These are phyloP conservation scores for Psittacula derbiana DNA, from an alignment of 2,797 vertebrate genomes.

Conservation along the genomic window DNA sequence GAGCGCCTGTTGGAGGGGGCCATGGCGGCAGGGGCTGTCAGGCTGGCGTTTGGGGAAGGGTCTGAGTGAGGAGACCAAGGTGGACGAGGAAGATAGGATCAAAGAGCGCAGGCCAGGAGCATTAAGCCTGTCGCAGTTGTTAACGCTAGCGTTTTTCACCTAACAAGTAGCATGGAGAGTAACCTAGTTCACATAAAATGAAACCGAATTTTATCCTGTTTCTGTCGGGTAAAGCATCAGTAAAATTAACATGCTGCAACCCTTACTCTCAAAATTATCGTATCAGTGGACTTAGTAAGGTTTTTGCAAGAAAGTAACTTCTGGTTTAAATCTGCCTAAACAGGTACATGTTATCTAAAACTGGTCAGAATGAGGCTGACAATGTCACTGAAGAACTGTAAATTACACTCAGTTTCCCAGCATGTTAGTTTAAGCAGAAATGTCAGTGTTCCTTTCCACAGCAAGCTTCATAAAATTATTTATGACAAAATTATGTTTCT, in stretches of 20 bases:
- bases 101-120: too few relatives aligned
- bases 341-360: not conserved
- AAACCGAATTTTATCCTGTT: not conserved
- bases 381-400: not conserved
- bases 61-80: rapidly evolving
- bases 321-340: rapidly evolving
- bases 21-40: not conserved
- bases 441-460: not conserved
- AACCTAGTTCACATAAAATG: not conserved
- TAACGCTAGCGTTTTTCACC: rapidly evolving
- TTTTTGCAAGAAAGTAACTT: not conserved
- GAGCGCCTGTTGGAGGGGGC: too few relatives aligned
- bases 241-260: not conserved
- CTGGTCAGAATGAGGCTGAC: rapidly evolving
- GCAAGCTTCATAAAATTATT: not conserved
- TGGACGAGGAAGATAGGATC: rapidly evolving
- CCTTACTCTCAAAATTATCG: rapidly evolving
- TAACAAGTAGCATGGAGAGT: rapidly evolving
- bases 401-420: rapidly evolving
- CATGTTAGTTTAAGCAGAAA: not conserved
- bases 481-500: not conserved
- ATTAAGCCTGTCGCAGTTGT: not conserved
- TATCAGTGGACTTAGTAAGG: not conserved
- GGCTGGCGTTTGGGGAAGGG: not conserved
- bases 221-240: not conserved